These are phyloP conservation scores for Luperina nickerlii DNA, from an alignment of 2,888 invertebrate species.

Conservation along the genomic window DNA sequence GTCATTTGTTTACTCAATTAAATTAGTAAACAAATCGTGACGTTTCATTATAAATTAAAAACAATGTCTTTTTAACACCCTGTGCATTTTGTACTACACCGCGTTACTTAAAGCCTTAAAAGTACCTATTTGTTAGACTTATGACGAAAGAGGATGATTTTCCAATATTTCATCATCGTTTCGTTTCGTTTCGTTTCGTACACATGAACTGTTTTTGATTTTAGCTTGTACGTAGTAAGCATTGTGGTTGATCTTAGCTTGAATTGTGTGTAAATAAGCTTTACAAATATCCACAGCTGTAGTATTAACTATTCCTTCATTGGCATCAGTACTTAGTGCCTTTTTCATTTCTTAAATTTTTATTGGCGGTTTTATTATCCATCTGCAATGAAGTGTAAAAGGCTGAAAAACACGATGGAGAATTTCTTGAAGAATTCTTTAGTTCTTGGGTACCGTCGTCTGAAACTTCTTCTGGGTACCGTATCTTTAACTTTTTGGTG, in stretches of 20 bases:
- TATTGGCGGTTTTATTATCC: background rate
- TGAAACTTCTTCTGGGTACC: slow-evolving; percentile 20
- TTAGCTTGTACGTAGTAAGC: background rate
- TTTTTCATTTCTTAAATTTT: background rate
- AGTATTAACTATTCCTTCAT: slow-evolving; percentile 14
- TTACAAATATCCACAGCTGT: background rate
- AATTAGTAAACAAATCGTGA: slow-evolving; percentile 6
- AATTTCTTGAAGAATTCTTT: slow-evolving; percentile 22
- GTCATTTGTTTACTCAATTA: background rate
- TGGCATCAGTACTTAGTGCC: slow-evolving; percentile 5
- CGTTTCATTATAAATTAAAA: background rate
- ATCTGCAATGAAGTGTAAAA: slow-evolving; percentile 7
- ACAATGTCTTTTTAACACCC: background rate
- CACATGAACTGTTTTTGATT: slow-evolving; percentile 22
- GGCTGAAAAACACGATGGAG: slow-evolving; percentile 8
- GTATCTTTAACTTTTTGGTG: background rate
- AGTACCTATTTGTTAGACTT: background rate
- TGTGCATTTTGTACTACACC: background rate
- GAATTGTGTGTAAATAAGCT: slow-evolving; percentile 1
- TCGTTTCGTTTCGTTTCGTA: too few species aligned
- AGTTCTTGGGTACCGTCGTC: background rate
- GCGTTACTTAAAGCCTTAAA: background rate
- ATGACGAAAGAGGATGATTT: slow-evolving; percentile 17
- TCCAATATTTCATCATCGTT: slow-evolving; percentile 1
- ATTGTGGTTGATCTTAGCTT: slow-evolving; percentile 16